These are phyloP conservation scores for Hololepta plana DNA, from an alignment of 2,888 invertebrate species.

Conservation along the genomic window DNA sequence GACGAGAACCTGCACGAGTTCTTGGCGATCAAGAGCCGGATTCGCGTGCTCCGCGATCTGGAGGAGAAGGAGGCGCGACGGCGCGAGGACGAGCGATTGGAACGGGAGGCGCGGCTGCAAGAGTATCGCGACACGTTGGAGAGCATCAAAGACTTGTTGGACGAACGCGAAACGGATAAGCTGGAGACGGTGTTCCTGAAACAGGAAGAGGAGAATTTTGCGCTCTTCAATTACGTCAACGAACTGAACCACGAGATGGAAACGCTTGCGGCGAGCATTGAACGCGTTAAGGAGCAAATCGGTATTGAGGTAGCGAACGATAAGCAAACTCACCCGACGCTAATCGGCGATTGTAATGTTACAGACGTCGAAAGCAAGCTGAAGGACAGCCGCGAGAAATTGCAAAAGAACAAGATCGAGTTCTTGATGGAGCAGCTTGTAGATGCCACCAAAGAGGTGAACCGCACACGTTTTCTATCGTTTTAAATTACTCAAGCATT, in stretches of 20 bases:
- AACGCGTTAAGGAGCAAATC: not conserved
- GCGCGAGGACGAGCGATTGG: constrained; percentile 44
- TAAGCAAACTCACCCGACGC: no score
- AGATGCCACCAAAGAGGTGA: constrained; percentile 28
- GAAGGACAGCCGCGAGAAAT: constrained; percentile 34
- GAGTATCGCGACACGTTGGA: constrained; percentile 60
- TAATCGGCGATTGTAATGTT: no score
- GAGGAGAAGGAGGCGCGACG: constrained; percentile 58
- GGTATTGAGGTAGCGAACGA: no score
- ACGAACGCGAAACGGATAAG: constrained; percentile 45
- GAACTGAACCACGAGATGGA: constrained; percentile 75
- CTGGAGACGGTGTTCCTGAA: constrained; percentile 59
- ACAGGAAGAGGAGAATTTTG: constrained; percentile 81
- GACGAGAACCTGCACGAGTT: constrained; percentile 73
- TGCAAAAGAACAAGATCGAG: constrained; percentile 41
- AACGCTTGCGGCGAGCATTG: constrained; percentile 28
- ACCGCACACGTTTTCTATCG: not conserved
- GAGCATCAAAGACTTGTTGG: constrained; percentile 47
- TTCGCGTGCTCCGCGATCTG: constrained; percentile 50
- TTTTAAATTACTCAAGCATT: constrained; percentile 10
- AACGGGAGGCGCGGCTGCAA: constrained; percentile 49
- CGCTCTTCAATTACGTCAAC: constrained; percentile 78
- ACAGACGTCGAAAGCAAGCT: constrained; percentile 39
- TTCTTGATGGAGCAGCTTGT: constrained; percentile 32
- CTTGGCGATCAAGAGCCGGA: constrained; percentile 68